Base-by-base conservation (phyloP, 1,140 invertebrate genomes). In the Calycopis cecrops region DNA sequence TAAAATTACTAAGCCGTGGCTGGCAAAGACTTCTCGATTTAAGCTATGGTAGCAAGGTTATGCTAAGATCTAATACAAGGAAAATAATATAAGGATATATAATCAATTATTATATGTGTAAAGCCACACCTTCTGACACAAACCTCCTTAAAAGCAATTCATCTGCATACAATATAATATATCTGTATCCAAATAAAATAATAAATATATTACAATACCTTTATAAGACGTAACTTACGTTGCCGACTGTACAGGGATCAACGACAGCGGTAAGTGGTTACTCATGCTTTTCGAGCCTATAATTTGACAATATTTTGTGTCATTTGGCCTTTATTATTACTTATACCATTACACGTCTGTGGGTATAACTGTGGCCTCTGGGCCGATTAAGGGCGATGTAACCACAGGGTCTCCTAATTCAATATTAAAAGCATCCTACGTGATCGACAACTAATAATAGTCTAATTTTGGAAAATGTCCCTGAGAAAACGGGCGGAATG, bases 281-380 rank as follows among this genome's bases (percentile, higher is more conserved):
- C 80, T 82, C 83, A 81, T 84, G 75, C 76, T 81, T 84, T 81
- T 80, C 81, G 74, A 84, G 72, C 73, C 79, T 85, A 87, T 87
- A 87, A 87, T 87, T 87, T 87, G 84, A 87, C 84, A 87, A 87
- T 87, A 87, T 85, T 87, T 85, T 87, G 84, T 87, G 81, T 87
- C 83, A 87, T 85, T 87, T 85, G 75, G 79, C 70, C 74, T 79
- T 87, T 85, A 81, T 83, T 84, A 85, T 86, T 86, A 84, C 79
- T 80, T 83, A 81, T 69, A 77, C 63, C 73, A 84, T 87, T 82
- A 85, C 83, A 71, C 57, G 71, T 76, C 67, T 72, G 77, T 81
- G 75, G 82, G 82, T 82, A 79, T 79, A 78, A 69, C 71, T 65
- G 72, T 67, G 66, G 70, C 75, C 73, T 69, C 65, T 60, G 70